Evolutionary conservation across 1,140 invertebrate genomes (phyloP), one percentile per base, ranked within the genome.

Genomic region (Drosophila bipectinata): DNA sequence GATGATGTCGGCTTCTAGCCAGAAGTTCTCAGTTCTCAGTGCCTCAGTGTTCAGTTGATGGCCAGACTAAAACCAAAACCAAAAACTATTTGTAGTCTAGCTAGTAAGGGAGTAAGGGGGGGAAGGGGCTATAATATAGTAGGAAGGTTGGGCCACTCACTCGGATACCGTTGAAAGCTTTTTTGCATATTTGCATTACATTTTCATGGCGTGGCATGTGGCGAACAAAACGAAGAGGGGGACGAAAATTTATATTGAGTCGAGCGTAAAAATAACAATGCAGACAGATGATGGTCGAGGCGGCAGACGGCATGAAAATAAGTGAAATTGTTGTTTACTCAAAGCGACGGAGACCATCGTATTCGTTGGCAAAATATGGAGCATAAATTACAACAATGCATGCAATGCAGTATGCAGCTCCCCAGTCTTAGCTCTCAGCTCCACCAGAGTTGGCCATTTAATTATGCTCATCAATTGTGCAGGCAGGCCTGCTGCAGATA

Each of bases 181-280:
- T 76, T 75, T 75, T 73, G 74, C 82, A 87, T 85, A 85, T 85
- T 85, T 85, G 82, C 82, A 88, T 88, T 87, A 79, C 82, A 82
- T 87, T 87, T 88, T 64, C 55, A 68, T 88, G 78, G 83, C 72
- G 59, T 82, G 83, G 82, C 78, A 87, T 85, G 81, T 82, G 75
- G 75, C 61, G 74, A 68, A 51, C 21, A 54, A 32, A 62, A 59
- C 24, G 52, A 56, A 60, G 63, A 58, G 76, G 63, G 64, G 49
- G 18, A 1, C 72, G 74, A 87, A 82, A 88, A 88, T 87, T 79
- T 85, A 78, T 87, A 87, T 87, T 78, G 82, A 87, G 82, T 88
- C 82, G 83, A 87, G 82, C 82, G 82, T 87, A 87, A 87, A 87
- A 87, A 87, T 87, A 87, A 87, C 82, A 87, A 87, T 88, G 82